A percentile compares a stretch with the other conserved stretches of the same genome.
phyloP scores from a whole-genome alignment of 2,113 vertebrate genomes.

The Zapus hudsonius region DNA sequence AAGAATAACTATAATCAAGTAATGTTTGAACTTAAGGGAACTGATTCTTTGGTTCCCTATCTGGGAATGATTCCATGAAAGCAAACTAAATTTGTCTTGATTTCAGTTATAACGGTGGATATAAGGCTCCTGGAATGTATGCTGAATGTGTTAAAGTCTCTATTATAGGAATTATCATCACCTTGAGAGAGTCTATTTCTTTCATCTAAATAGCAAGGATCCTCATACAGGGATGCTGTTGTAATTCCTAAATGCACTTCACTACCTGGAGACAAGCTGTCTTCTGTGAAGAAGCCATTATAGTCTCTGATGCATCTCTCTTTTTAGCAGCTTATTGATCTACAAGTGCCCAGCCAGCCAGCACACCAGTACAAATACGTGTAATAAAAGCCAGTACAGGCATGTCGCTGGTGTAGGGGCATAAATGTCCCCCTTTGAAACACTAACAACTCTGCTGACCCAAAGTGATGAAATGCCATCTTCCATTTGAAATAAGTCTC shows the following conservation, averaged over 20 bases:
- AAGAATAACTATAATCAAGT: slow-evolving; percentile 50
- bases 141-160: neutral
- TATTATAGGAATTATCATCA: neutral
- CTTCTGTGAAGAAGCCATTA: slow-evolving; percentile 70
- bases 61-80: slow-evolving; percentile 13
- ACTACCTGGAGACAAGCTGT: slow-evolving; percentile 50
- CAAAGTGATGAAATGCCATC: slow-evolving; percentile 63
- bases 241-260: slow-evolving; percentile 43
- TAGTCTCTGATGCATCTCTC: slow-evolving; percentile 51
- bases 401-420: neutral
- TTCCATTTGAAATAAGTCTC: slow-evolving; percentile 18
- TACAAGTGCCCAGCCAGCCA: slow-evolving; percentile 48
- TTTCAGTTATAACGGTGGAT: neutral
- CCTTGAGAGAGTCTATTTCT: slow-evolving; percentile 37
- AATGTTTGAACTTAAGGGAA: neutral
- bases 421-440: slow-evolving; percentile 53
- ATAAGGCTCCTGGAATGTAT: neutral
- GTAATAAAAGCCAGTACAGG: slow-evolving; percentile 58
- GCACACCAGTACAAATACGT: slow-evolving; percentile 42
- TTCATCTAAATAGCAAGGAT: slow-evolving; percentile 43
- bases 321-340: slow-evolving; percentile 77
- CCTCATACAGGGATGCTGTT: neutral
- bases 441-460: slow-evolving; percentile 52
- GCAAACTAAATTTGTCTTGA: neutral
- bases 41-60: neutral